A percentile compares a stretch with the other conserved stretches of the same genome.
These are phyloP conservation scores for Hirtodrosophila confusa DNA, from an alignment of 2,888 invertebrate species.

Conservation along the genomic window DNA sequence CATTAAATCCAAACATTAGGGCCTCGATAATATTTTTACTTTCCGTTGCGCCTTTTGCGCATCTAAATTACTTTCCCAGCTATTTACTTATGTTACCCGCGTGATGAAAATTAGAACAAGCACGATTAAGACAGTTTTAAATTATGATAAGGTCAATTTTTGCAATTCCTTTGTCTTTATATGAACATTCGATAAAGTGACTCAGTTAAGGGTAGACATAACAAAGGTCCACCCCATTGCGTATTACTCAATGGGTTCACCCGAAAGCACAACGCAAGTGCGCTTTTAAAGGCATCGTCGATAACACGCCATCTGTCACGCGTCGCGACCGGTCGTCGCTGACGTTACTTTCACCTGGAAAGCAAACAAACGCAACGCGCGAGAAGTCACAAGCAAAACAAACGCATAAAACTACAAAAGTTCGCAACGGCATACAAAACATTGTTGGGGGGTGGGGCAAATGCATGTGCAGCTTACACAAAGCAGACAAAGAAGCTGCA, in stretches of 20 bases:
- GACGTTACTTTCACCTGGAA: constrained; percentile 69
- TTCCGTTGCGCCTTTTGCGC: no score
- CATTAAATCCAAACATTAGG: neutral
- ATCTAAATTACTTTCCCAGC: no score
- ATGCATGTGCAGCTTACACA: constrained; percentile 6
- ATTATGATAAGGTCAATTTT: neutral
- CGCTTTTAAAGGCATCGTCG: constrained; percentile 15
- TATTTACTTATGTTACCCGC: no score
- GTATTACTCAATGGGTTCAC: no score
- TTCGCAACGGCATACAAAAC: constrained; percentile 13
- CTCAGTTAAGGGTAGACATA: constrained; percentile 1
- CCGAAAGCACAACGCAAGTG: neutral
- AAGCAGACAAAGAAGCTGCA: constrained; percentile 20
- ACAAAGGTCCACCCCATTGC: constrained; percentile 17
- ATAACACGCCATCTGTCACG: constrained; percentile 69
- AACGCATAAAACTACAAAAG: constrained; percentile 49
- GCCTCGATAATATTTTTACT: no score
- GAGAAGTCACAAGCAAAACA: constrained; percentile 50
- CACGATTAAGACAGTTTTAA: neutral
- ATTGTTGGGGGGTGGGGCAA: neutral
- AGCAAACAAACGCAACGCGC: constrained; percentile 41
- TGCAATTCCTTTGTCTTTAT: no score
- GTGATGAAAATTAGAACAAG: no score
- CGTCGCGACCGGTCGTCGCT: constrained; percentile 55
- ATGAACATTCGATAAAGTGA: neutral